These are phyloP conservation scores for Palythoa grandiflora DNA, from an alignment of 92 coral and sea anemone species.

Conservation along the genomic window DNA sequence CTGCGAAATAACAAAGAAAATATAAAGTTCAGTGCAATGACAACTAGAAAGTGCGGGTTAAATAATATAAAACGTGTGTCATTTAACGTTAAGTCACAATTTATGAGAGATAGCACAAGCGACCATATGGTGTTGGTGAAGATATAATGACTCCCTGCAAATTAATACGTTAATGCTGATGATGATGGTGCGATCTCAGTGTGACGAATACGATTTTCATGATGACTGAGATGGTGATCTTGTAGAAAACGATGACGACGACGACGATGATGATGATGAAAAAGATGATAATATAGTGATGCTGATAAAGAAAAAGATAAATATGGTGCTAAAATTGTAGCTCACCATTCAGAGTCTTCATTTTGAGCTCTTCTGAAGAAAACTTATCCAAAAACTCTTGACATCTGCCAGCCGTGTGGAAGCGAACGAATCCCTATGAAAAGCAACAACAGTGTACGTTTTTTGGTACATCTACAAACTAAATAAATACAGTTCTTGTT, in stretches of 20 bases:
- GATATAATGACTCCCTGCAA: too few relatives aligned
- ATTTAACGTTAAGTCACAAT: too few relatives aligned
- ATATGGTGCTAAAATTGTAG: background rate
- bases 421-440: conserved; percentile 90
- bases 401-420: conserved; percentile 84
- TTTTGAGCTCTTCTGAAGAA: conserved; percentile 45
- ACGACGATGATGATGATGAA: background rate
- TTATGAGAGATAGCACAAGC: too few relatives aligned
- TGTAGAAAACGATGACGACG: background rate
- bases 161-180: background rate
- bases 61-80: background rate
- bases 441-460: background rate
- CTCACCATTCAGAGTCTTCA: conserved; percentile 52
- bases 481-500: too few relatives aligned
- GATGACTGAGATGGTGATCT: background rate
- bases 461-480: too few relatives aligned
- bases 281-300: background rate
- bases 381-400: conserved; percentile 66
- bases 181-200: background rate
- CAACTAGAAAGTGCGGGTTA: background rate
- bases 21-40: background rate
- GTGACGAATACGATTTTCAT: background rate
- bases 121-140: too few relatives aligned
- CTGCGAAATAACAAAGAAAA: too few relatives aligned
- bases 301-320: background rate